phyloP scores from a whole-genome alignment of 2,888 invertebrate genomes.

The Spicauda simplicius region DNA sequence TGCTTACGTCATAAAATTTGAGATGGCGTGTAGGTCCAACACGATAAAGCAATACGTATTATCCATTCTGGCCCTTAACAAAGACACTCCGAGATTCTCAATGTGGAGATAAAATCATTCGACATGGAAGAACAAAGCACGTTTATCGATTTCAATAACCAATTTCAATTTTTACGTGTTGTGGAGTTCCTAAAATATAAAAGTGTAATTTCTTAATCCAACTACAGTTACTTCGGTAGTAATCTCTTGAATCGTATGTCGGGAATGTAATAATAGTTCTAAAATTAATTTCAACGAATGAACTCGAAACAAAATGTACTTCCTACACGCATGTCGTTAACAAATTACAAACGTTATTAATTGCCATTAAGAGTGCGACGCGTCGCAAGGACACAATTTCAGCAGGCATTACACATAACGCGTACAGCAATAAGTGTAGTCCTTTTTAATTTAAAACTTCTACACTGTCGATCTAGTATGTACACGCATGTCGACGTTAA shows the following conservation, averaged over 20 bases:
- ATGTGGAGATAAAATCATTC: slow-evolving; percentile 28
- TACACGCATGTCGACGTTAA: slow-evolving; percentile 40
- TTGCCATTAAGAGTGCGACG: slow-evolving; percentile 40
- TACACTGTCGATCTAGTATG: slow-evolving; percentile 44
- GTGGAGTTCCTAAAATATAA: slow-evolving; percentile 11
- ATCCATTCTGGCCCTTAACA: slow-evolving; percentile 32
- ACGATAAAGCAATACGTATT: slow-evolving; percentile 3
- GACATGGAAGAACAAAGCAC: slow-evolving; percentile 27
- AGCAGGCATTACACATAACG: slow-evolving; percentile 51
- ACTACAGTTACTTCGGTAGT: slow-evolving; percentile 8
- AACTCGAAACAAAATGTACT: slow-evolving; percentile 33
- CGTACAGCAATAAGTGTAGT: slow-evolving; percentile 17
- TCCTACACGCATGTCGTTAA: slow-evolving; percentile 42
- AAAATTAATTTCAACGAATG: slow-evolving; percentile 40
- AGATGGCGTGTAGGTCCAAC: slow-evolving; percentile 37
- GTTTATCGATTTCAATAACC: slow-evolving; percentile 25
- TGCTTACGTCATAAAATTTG: slow-evolving; percentile 44
- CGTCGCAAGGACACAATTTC: slow-evolving; percentile 43
- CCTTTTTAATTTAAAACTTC: slow-evolving; percentile 53
- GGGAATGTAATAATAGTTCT: slow-evolving; percentile 24
- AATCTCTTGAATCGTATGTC: slow-evolving; percentile 10
- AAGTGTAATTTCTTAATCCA: slow-evolving; percentile 21
- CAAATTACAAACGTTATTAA: slow-evolving; percentile 42
- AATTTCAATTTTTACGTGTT: slow-evolving; percentile 32
- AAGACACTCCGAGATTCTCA: slow-evolving; percentile 10